Evolutionary conservation across 2,797 vertebrate genomes (phyloP).

Genomic region (Hypotaenidia okinawae): DNA sequence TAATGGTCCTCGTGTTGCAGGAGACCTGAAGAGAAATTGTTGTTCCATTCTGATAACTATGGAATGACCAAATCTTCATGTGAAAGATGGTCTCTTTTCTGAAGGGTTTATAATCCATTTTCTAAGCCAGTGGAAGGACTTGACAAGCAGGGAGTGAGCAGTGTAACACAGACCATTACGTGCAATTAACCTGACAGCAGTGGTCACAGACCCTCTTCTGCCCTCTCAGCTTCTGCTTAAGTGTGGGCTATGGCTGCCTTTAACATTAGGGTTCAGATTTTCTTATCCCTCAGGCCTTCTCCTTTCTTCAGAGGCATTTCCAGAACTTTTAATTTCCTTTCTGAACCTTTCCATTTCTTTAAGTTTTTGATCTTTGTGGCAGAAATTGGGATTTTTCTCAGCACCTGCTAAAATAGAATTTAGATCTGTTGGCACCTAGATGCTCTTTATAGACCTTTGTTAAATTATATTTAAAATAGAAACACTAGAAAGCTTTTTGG

Average conservation of each 20-base stretch:
- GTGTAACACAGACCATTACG: neutral
- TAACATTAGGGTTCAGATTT: neutral
- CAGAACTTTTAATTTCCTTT: neutral
- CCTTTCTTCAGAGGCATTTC: neutral
- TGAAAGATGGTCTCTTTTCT: neutral
- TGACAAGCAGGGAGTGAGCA: neutral
- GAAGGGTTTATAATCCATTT: neutral
- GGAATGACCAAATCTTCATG: neutral
- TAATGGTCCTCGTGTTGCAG: neutral
- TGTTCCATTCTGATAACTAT: neutral
- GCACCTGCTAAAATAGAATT: neutral
- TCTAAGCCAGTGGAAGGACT: neutral
- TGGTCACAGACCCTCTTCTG: neutral
- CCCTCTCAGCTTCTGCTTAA: neutral
- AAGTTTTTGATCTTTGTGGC: neutral
- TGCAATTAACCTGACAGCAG: neutral
- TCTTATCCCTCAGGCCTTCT: neutral
- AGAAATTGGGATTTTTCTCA: neutral
- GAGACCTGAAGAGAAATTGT: neutral
- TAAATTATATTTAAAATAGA: neutral
- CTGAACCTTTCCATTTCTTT: neutral
- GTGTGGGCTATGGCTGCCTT: neutral
- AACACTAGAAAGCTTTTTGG: neutral
- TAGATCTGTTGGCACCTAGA: neutral
- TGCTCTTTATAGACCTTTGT: neutral